A percentile compares a stretch with the other conserved stretches of the same genome.
Evolutionary conservation across 2,888 invertebrate genomes (phyloP).

Genomic region (Syrphus vitripennis): DNA sequence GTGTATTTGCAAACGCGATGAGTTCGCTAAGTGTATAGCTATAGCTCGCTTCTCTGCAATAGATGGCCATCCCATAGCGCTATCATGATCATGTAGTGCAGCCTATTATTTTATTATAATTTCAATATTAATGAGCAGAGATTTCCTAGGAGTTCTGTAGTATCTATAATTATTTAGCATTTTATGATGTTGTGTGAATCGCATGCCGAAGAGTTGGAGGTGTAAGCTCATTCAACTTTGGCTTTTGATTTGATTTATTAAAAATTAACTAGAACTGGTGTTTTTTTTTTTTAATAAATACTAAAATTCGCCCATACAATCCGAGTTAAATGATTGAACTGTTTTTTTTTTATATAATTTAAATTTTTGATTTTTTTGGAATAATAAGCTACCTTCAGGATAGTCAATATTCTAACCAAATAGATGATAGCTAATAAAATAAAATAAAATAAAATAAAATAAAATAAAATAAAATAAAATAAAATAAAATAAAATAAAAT

Average conservation of each 20-base stretch:
- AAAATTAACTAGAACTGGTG: background rate
- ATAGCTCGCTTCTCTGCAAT: background rate
- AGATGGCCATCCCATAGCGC: background rate
- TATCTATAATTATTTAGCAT: conserved; percentile 6
- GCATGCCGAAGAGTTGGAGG: background rate
- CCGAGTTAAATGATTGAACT: background rate
- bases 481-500: no score
- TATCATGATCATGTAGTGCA: background rate
- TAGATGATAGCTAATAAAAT: no score
- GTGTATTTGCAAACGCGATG: conserved; percentile 11
- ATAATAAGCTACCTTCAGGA: no score
- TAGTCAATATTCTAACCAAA: no score
- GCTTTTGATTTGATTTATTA: background rate
- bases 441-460: no score
- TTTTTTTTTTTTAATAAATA: background rate
- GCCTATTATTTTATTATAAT: conserved; percentile 45
- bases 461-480: no score
- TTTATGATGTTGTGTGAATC: conserved; percentile 4
- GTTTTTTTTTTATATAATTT: background rate
- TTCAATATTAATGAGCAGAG: conserved; percentile 36
- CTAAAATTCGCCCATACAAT: background rate
- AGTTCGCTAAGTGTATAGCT: background rate
- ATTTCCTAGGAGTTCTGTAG: background rate
- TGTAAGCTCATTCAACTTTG: background rate
- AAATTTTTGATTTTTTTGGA: no score